Percentiles rank a stretch among this genome's conserved stretches.
Evolutionary conservation across 1,140 invertebrate species (phyloP).

Genomic region (Plodia interpunctella): DNA sequence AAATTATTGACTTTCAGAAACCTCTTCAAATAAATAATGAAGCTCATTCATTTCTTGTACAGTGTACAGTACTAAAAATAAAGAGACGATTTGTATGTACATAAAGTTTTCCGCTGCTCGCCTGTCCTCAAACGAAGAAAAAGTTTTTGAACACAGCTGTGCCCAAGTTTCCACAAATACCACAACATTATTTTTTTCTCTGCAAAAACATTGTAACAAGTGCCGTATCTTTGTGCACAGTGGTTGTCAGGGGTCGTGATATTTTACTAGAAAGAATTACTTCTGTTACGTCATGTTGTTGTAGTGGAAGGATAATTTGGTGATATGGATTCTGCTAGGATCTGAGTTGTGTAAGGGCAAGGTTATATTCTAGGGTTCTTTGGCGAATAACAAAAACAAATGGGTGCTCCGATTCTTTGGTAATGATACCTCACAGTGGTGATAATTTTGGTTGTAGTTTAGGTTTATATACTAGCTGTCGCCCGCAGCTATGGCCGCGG

Average conservation of each 20-base stretch:
- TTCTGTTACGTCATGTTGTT: background rate
- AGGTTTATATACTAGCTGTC: too few relatives aligned
- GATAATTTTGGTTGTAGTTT: too few relatives aligned
- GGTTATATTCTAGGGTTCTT: too few relatives aligned
- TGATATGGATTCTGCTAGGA: too few relatives aligned
- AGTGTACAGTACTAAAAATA: background rate
- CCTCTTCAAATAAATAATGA: too few relatives aligned
- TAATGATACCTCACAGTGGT: too few relatives aligned
- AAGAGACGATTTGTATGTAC: background rate
- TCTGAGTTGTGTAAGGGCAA: too few relatives aligned
- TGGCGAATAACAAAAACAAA: too few relatives aligned
- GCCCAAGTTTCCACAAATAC: background rate
- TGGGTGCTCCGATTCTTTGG: too few relatives aligned
- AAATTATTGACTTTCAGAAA: too few relatives aligned
- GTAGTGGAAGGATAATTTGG: too few relatives aligned
- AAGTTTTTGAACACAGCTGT: background rate
- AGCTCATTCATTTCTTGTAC: background rate
- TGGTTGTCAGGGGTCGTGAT: background rate
- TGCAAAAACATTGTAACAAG: background rate
- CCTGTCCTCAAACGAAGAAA: background rate
- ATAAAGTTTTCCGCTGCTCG: background rate
- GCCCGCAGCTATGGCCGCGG: too few relatives aligned
- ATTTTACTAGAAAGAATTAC: background rate
- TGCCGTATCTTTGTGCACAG: background rate
- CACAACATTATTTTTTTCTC: background rate